phyloP scores from a whole-genome alignment of 2,797 vertebrate species.

The Eupleurogrammus muticus region DNA sequence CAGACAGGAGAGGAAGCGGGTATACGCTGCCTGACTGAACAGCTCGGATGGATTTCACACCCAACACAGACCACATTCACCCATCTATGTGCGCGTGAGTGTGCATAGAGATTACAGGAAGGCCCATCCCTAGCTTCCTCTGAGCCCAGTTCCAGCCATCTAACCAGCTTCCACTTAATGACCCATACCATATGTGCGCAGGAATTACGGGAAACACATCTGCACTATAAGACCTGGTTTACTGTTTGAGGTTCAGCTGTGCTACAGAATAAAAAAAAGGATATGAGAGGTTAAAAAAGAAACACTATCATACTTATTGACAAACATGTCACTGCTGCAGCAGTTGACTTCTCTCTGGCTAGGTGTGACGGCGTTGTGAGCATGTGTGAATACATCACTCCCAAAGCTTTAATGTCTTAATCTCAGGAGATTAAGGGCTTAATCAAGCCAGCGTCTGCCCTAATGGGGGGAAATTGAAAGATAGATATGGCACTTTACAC shows the following conservation, averaged over 20 bases:
- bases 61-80: conserved; percentile 1
- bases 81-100: conserved; percentile 15
- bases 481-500: conserved; percentile 96
- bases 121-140: conserved; percentile 35
- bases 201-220: conserved; percentile 51
- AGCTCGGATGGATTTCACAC: conserved; percentile 23
- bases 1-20: conserved; percentile 1
- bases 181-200: conserved; percentile 47
- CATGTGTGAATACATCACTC: conserved; percentile 68
- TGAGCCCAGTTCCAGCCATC: conserved; percentile 24
- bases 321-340: conserved; percentile 23
- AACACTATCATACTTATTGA: neutral
- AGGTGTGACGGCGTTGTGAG: conserved; percentile 48
- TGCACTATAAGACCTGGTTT: conserved; percentile 24
- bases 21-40: conserved; percentile 14
- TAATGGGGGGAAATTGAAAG: conserved; percentile 97
- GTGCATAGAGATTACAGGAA: conserved; percentile 47
- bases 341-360: conserved; percentile 35
- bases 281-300: conserved; percentile 20
- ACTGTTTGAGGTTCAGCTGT: conserved; percentile 27
- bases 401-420: conserved; percentile 80
- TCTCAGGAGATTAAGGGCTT: conserved; percentile 94
- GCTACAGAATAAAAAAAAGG: conserved; percentile 15
- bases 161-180: conserved; percentile 42
- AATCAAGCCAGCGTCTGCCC: conserved; percentile 95